A percentile compares a stretch with the other conserved stretches of the same genome.
phyloP scores from a whole-genome alignment of 2,797 vertebrate genomes.

The Cryptoprocta ferox region DNA sequence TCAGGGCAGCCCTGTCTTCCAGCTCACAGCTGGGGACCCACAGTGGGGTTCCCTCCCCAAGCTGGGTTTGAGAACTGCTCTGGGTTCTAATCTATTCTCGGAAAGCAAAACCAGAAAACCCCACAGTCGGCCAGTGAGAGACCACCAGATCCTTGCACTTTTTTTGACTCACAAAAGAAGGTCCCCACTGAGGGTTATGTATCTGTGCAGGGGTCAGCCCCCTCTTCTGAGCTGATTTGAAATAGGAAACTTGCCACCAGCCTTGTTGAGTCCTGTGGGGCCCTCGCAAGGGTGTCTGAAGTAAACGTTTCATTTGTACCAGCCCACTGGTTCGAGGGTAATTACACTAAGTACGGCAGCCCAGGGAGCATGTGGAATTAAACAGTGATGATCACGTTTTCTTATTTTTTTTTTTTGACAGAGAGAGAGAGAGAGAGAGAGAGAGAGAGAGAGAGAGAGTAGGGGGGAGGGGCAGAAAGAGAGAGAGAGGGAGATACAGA shows the following conservation, averaged over 20 bases:
- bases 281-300: neutral
- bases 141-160: neutral
- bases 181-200: fast-evolving
- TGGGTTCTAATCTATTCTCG: neutral
- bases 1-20: neutral
- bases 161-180: neutral
- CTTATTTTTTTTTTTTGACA: neutral
- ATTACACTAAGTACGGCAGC: slow-evolving; percentile 17
- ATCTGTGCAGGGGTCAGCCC: neutral
- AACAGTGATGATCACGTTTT: neutral
- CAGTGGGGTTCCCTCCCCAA: neutral
- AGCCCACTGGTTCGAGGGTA: neutral
- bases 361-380: slow-evolving; percentile 27
- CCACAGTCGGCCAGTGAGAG: neutral
- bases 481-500: too few species aligned
- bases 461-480: too few species aligned
- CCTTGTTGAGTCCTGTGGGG: neutral
- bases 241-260: neutral
- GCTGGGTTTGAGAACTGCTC: neutral
- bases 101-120: neutral
- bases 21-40: neutral
- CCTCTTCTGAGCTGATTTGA: neutral
- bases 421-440: too few species aligned
- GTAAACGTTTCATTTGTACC: slow-evolving; percentile 23
- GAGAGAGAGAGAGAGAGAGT: too few species aligned